Conservation (phyloP, 2,113 vertebrate species). For the Vulpes vulpes region DNA sequence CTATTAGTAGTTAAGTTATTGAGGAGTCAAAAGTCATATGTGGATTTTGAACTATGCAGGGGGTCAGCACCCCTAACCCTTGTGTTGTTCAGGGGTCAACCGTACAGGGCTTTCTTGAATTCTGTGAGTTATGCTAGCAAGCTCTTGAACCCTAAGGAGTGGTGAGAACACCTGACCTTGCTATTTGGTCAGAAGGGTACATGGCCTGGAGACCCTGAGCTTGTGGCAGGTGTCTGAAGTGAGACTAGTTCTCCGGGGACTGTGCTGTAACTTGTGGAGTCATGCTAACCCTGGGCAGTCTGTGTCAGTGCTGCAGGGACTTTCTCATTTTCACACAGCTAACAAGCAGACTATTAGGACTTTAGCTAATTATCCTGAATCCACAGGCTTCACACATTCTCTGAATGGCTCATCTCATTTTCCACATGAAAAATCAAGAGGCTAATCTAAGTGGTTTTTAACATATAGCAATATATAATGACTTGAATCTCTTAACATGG, state of each 20-base stretch:
- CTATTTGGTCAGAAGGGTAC: not conserved
- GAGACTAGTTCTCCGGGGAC: not conserved
- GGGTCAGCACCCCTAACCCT: not conserved
- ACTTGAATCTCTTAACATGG: conserved; percentile 1
- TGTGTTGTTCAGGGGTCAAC: not conserved
- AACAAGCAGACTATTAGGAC: not conserved
- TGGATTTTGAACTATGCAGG: not conserved
- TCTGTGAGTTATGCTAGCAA: not conserved
- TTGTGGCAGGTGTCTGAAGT: not conserved
- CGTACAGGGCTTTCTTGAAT: not conserved
- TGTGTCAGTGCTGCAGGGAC: not conserved
- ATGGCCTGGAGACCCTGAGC: not conserved
- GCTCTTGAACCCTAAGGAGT: not conserved
- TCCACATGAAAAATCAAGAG: not conserved
- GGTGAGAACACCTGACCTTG: not conserved
- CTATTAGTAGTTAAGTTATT: not conserved
- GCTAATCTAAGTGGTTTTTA: conserved; percentile 24
- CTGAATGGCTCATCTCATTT: not conserved
- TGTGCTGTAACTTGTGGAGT: not conserved
- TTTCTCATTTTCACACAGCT: not conserved
- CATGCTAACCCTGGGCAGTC: not conserved
- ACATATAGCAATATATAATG: not conserved
- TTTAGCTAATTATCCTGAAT: not conserved
- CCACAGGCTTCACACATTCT: not conserved
- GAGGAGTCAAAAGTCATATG: not conserved